Evolutionary conservation across 2,797 vertebrate genomes (phyloP).

Genomic region (Melanogrammus aeglefinus): DNA sequence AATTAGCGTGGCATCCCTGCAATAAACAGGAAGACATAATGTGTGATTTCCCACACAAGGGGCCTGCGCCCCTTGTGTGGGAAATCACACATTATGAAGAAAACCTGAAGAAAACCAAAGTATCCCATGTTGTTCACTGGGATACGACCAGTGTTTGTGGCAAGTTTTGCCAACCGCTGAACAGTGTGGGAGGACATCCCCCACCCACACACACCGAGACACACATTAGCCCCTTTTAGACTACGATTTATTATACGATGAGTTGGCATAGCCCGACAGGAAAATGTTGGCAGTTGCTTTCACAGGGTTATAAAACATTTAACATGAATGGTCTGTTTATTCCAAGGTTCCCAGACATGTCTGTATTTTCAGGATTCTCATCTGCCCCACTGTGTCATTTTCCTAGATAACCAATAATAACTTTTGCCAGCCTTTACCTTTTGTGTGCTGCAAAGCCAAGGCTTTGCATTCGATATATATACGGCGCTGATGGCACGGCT

Average conservation of each 20-base stretch:
- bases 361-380: neutral
- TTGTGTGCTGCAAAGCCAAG: too few relatives aligned
- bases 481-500: too few relatives aligned
- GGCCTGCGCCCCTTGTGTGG: too few relatives aligned
- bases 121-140: too few relatives aligned
- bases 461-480: too few relatives aligned
- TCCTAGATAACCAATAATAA: too few relatives aligned
- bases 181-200: neutral
- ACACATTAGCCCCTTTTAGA: neutral
- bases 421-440: too few relatives aligned
- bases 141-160: too few relatives aligned
- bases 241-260: neutral
- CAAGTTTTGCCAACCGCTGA: neutral
- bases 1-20: neutral
- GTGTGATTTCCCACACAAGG: neutral
- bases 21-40: neutral
- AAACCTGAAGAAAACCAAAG: too few relatives aligned
- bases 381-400: neutral
- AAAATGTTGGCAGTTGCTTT: neutral
- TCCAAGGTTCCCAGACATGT: neutral
- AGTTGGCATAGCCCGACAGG: neutral
- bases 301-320: neutral
- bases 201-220: neutral
- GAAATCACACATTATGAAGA: too few relatives aligned
- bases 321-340: neutral